A percentile compares a stretch with the other conserved stretches of the same genome.
Conservation (phyloP, 2,888 invertebrate species). For the Melinaea menophilus region DNA sequence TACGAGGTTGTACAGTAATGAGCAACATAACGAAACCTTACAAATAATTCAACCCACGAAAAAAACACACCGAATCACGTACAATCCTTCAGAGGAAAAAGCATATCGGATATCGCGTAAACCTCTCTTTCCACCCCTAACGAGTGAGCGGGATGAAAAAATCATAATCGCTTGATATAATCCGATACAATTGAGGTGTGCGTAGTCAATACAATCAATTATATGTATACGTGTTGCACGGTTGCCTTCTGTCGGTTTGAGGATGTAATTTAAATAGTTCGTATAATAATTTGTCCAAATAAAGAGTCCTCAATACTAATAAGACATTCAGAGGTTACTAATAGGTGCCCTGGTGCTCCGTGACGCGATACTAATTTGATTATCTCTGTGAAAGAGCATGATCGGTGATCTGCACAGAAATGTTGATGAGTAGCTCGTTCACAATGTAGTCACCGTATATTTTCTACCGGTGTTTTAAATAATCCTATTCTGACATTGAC, state of each 20-base stretch:
- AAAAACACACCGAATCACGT: slow-evolving; percentile 76
- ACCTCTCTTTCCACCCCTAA: slow-evolving; percentile 46
- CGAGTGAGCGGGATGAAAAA: slow-evolving; percentile 51
- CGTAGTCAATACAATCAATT: slow-evolving; percentile 73
- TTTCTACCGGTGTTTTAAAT: slow-evolving; percentile 24
- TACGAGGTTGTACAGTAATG: slow-evolving; percentile 75
- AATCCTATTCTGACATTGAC: not conserved
- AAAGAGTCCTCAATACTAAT: slow-evolving; percentile 12
- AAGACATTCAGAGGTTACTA: slow-evolving; percentile 41
- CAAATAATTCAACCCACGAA: slow-evolving; percentile 76
- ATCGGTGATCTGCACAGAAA: slow-evolving; percentile 49
- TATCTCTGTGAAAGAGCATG: slow-evolving; percentile 62
- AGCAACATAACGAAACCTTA: slow-evolving; percentile 77
- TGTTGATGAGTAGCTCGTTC: slow-evolving; percentile 37
- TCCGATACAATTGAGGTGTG: slow-evolving; percentile 67
- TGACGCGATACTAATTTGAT: slow-evolving; percentile 66
- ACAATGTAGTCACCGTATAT: slow-evolving; percentile 26
- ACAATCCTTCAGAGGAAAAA: slow-evolving; percentile 76
- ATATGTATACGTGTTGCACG: slow-evolving; percentile 69
- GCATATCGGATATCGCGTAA: slow-evolving; percentile 67
- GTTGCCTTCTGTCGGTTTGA: slow-evolving; percentile 62
- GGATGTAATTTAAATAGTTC: slow-evolving; percentile 41
- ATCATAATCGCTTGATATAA: slow-evolving; percentile 53
- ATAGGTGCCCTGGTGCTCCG: slow-evolving; percentile 52
- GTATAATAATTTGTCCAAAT: not conserved